Conservation (phyloP, 2,113 vertebrate genomes). For the Proteles cristata region DNA sequence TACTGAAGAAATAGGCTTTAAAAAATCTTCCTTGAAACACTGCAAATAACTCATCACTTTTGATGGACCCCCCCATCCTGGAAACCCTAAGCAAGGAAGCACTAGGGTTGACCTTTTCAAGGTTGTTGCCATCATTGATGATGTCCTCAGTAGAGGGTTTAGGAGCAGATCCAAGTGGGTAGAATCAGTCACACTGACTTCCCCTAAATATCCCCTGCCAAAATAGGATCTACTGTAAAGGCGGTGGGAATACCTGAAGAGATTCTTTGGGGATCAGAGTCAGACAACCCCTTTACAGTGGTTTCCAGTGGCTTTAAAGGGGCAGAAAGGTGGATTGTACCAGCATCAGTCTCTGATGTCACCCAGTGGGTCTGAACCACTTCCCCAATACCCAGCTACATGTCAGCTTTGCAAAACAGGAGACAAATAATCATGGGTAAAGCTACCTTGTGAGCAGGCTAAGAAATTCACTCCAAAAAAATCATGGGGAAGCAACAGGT, state of each 20-base stretch:
- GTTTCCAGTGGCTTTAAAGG: background rate
- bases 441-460: background rate
- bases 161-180: background rate
- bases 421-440: background rate
- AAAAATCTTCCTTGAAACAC: conserved; percentile 27
- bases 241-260: background rate
- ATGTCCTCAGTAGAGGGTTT: background rate
- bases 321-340: fast-evolving
- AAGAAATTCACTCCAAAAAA: background rate
- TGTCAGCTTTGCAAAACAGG: background rate
- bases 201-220: background rate
- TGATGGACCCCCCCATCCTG: background rate
- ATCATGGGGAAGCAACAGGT: background rate
- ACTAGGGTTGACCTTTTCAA: background rate
- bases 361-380: background rate
- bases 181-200: background rate
- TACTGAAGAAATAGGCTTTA: background rate
- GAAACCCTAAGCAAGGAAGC: background rate
- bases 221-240: background rate
- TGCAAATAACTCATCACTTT: background rate
- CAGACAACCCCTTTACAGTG: background rate
- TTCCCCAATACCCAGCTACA: background rate
- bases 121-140: background rate
- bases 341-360: background rate
- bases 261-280: background rate